Conservation (phyloP, 2,888 invertebrate species). For the Catocala fraxini region DNA sequence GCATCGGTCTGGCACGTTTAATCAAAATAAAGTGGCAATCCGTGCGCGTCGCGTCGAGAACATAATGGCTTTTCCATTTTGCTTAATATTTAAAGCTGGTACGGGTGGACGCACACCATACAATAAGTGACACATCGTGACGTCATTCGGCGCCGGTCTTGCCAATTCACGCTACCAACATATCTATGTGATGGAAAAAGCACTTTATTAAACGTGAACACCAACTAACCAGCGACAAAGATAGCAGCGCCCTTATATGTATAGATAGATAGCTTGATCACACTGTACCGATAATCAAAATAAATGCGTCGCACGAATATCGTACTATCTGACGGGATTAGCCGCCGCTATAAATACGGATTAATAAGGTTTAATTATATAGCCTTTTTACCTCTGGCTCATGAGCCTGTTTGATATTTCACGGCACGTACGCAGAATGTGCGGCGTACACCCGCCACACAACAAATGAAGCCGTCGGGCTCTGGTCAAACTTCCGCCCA, state of each 20-base stretch:
- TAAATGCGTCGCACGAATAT: slow-evolving; percentile 34
- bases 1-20: slow-evolving; percentile 39
- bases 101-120: slow-evolving; percentile 13
- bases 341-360: slow-evolving; percentile 70
- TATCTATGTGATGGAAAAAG: too few species aligned
- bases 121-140: slow-evolving; percentile 31
- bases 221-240: too few species aligned
- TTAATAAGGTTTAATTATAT: slow-evolving; percentile 78
- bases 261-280: too few species aligned
- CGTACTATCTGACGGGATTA: slow-evolving; percentile 58
- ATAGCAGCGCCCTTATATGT: too few species aligned
- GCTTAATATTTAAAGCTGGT: slow-evolving; percentile 43
- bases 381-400: slow-evolving; percentile 59
- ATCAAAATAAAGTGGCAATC: slow-evolving; percentile 47
- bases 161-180: background rate
- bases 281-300: slow-evolving; percentile 24
- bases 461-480: slow-evolving; percentile 47
- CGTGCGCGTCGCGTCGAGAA: slow-evolving; percentile 31
- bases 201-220: too few species aligned
- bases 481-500: slow-evolving; percentile 50
- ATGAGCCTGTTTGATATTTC: slow-evolving; percentile 55
- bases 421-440: slow-evolving; percentile 65
- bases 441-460: slow-evolving; percentile 34
- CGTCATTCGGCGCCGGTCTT: slow-evolving; percentile 10
- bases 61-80: slow-evolving; percentile 45